Percentiles rank a stretch among this genome's conserved stretches.
Conservation (phyloP, 23 tunicate genomes). For the Corella eumyota region DNA sequence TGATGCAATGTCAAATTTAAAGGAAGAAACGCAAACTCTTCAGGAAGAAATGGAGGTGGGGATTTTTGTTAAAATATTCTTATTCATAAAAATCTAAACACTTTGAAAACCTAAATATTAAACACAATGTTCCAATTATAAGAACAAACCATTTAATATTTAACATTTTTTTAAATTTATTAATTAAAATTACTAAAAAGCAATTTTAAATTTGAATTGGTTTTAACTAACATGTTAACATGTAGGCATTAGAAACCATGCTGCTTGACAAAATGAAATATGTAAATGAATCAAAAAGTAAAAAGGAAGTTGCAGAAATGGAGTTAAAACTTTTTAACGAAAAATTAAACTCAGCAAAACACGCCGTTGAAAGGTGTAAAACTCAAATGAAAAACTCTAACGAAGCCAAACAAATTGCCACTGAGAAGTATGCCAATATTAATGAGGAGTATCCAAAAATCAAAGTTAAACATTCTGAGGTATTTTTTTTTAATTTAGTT, state of each 20-base stretch:
- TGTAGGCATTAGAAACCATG: constrained; percentile 25
- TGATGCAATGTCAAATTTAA: constrained; percentile 30
- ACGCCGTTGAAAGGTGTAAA: constrained; percentile 40
- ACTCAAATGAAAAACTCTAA: constrained; percentile 17
- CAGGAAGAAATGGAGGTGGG: constrained; percentile 52
- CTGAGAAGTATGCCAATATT: too few relatives aligned
- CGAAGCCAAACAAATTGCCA: constrained; percentile 6
- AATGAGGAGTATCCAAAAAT: too few relatives aligned
- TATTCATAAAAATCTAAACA: not conserved
- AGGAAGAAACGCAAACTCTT: constrained; percentile 47
- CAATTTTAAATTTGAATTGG: not conserved
- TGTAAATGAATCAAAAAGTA: constrained; percentile 63
- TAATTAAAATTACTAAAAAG: not conserved
- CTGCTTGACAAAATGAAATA: constrained; percentile 54
- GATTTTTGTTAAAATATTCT: constrained; percentile 1
- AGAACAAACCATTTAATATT: not conserved
- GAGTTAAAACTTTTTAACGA: constrained; percentile 39
- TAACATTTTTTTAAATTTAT: not conserved
- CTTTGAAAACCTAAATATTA: too few relatives aligned
- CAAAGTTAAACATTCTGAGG: too few relatives aligned
- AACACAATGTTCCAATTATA: not conserved
- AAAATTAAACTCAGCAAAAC: constrained; percentile 42
- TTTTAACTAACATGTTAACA: not conserved
- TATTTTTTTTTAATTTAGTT: too few relatives aligned
- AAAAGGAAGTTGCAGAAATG: constrained; percentile 36